Conservation (phyloP, 1,140 invertebrate genomes). For the Diprion similis region DNA sequence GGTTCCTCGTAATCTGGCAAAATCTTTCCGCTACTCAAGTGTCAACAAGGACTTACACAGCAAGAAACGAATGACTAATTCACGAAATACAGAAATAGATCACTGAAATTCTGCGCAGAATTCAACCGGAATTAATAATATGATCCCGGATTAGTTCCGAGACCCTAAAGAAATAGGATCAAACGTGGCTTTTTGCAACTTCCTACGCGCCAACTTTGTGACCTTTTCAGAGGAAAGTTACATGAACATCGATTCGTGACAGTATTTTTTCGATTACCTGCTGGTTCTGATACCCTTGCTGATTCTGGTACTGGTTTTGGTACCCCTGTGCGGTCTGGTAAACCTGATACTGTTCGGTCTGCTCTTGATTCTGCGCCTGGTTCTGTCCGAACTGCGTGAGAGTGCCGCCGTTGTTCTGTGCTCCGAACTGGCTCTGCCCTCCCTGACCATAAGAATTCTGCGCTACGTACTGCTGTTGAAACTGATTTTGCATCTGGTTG, state of each 20-base stretch:
- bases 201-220: background rate
- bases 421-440: background rate
- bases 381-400: background rate
- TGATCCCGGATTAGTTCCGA: background rate
- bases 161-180: too few species aligned
- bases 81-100: background rate
- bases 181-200: too few species aligned
- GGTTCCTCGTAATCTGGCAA: too few species aligned
- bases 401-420: background rate
- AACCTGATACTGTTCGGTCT: slow-evolving; percentile 35
- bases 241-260: too few species aligned
- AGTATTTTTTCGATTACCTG: slow-evolving; percentile 43
- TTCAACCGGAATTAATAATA: background rate
- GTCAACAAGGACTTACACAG: background rate
- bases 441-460: background rate
- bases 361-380: background rate
- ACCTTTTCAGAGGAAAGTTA: background rate
- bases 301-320: slow-evolving; percentile 47
- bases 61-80: slow-evolving; percentile 2
- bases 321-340: slow-evolving; percentile 46
- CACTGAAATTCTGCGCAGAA: background rate
- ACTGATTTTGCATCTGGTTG: slow-evolving; percentile 18
- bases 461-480: slow-evolving; percentile 7
- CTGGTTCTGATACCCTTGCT: slow-evolving; percentile 45
- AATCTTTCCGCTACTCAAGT: too few species aligned